Conservation (phyloP, 37 sponge, comb jelly and placozoan species). For the Chondrilla cf. caribensis region DNA sequence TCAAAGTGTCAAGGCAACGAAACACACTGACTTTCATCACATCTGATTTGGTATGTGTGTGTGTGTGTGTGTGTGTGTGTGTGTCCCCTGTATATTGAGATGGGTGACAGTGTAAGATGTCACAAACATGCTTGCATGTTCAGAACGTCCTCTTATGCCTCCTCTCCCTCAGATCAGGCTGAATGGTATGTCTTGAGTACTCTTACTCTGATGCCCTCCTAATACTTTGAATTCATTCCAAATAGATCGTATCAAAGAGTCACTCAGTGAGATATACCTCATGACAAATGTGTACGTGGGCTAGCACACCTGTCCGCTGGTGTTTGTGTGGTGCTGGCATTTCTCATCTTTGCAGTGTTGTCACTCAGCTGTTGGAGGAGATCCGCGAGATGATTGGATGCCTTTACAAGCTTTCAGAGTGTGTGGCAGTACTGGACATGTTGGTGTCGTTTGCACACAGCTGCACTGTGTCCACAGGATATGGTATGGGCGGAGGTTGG, state of each 20-base stretch:
- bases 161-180: constrained; percentile 25
- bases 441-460: constrained; percentile 86
- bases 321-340: background rate
- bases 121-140: too few species aligned
- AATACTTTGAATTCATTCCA: background rate
- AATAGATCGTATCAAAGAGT: constrained; percentile 81
- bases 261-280: constrained; percentile 90
- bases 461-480: constrained; percentile 82
- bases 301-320: background rate
- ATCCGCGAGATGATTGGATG: constrained; percentile 81
- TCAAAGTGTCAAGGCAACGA: constrained; percentile 73
- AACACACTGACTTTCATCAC: constrained; percentile 85
- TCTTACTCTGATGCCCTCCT: too few species aligned
- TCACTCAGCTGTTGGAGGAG: constrained; percentile 64
- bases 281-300: constrained; percentile 84
- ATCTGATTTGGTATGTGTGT: constrained; percentile 66
- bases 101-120: too few species aligned
- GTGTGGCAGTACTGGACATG: constrained; percentile 94
- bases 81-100: background rate
- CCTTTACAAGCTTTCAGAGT: constrained; percentile 93
- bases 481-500: constrained; percentile 41
- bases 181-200: constrained; percentile 28
- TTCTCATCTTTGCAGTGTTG: too few species aligned
- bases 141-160: background rate
- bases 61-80: background rate